Evolutionary conservation across 2,888 invertebrate genomes (phyloP).

Genomic region (Dynastes tityus): DNA sequence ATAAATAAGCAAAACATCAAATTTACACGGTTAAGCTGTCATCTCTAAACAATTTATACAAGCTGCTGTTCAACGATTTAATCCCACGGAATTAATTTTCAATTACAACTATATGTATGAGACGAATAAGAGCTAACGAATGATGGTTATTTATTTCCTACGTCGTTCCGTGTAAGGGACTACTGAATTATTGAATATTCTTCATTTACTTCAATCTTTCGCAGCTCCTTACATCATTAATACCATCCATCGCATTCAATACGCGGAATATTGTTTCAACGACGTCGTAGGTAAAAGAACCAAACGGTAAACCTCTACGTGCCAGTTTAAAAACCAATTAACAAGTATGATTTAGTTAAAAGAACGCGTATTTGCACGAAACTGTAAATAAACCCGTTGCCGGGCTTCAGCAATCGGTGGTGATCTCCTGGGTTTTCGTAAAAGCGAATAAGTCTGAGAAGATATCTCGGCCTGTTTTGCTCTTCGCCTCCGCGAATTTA

Average conservation of each 20-base stretch:
- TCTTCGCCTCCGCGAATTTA: not conserved
- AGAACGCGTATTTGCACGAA: conserved; percentile 32
- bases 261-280: not conserved
- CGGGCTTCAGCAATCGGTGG: not conserved
- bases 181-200: too few species aligned
- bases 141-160: too few species aligned
- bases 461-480: not conserved
- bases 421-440: not conserved
- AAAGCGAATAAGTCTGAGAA: not conserved
- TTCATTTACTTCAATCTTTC: too few species aligned
- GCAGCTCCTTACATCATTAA: not conserved
- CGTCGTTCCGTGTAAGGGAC: too few species aligned
- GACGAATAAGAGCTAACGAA: too few species aligned
- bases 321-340: conserved; percentile 40
- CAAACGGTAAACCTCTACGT: conserved; percentile 29
- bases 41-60: too few species aligned
- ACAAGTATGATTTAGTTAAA: conserved; percentile 17
- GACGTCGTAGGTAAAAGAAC: not conserved
- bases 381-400: conserved; percentile 26
- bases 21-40: too few species aligned
- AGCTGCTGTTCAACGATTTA: too few species aligned
- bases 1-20: too few species aligned
- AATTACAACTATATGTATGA: too few species aligned
- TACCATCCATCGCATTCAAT: not conserved
- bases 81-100: too few species aligned